A percentile compares a stretch with the other conserved stretches of the same genome.
Evolutionary conservation across 2,888 invertebrate genomes (phyloP).

Genomic region (Coronaproctus castanopsis): DNA sequence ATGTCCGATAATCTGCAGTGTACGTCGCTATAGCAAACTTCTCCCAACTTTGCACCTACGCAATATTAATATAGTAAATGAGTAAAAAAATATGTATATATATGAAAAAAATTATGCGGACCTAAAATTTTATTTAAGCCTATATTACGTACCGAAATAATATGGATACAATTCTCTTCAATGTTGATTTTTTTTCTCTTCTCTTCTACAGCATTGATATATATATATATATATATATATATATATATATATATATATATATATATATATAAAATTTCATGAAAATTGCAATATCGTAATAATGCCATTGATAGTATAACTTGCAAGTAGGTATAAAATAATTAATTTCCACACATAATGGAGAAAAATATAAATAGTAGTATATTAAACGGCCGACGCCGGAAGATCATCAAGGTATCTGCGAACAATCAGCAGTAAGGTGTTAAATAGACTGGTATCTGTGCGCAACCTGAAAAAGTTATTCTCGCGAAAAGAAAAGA

Average conservation of each 20-base stretch:
- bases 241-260: too few relatives aligned
- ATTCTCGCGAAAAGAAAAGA: background rate
- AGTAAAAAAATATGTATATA: too few relatives aligned
- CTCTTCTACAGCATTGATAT: too few relatives aligned
- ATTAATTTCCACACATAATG: background rate
- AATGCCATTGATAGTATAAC: too few relatives aligned
- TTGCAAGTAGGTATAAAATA: background rate
- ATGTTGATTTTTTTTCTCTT: too few relatives aligned
- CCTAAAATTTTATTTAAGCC: too few relatives aligned
- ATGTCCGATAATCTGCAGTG: constrained; percentile 69
- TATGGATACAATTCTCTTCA: too few relatives aligned
- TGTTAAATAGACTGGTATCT: background rate
- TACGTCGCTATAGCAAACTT: constrained; percentile 73
- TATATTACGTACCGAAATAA: too few relatives aligned
- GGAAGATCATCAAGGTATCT: background rate
- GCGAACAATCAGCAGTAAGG: background rate
- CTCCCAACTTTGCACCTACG: constrained; percentile 68
- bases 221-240: too few relatives aligned
- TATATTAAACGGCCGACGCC: background rate
- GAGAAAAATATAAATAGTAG: background rate
- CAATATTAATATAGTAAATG: background rate
- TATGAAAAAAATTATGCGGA: background rate
- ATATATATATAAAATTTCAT: too few relatives aligned
- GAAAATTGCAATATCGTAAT: too few relatives aligned
- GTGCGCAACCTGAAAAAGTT: background rate